Evolutionary conservation across 64 coral and sea anemone genomes (phyloP).

Genomic region (Acropora tenuis): DNA sequence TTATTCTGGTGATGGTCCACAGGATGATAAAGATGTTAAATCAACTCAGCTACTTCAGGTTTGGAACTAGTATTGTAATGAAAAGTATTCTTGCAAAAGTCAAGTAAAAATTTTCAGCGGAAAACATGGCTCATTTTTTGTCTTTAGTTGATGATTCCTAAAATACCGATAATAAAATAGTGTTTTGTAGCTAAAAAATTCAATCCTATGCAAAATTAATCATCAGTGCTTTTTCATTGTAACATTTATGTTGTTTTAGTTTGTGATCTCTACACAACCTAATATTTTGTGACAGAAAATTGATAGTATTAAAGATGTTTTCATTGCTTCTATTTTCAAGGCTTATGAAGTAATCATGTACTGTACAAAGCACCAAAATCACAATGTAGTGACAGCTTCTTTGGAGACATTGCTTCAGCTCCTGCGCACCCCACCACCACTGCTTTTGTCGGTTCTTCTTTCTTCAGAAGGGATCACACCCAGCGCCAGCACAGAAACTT

Average conservation of each 20-base stretch:
- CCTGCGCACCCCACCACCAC: slow-evolving; percentile 79
- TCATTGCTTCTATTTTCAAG: slow-evolving; percentile 46
- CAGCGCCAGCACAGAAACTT: slow-evolving; percentile 44
- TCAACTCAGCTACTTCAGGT: slow-evolving; percentile 87
- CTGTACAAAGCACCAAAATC: slow-evolving; percentile 90
- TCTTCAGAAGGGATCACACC: slow-evolving; percentile 89
- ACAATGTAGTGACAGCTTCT: slow-evolving; percentile 89
- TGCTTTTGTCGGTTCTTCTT: slow-evolving; percentile 67
- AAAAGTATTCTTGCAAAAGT: too few species aligned
- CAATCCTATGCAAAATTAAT: too few species aligned
- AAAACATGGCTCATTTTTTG: too few species aligned
- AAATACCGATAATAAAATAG: too few species aligned
- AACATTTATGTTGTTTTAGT: too few species aligned
- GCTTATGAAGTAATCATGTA: slow-evolving; percentile 92
- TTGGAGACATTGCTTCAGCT: slow-evolving; percentile 84
- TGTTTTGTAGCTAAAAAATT: too few species aligned
- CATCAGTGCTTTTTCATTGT: too few species aligned
- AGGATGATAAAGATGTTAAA: neutral
- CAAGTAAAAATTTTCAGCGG: too few species aligned
- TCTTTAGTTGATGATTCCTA: too few species aligned
- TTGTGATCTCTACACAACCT: too few species aligned
- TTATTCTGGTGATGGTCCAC: slow-evolving; percentile 27
- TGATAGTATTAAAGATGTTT: too few species aligned
- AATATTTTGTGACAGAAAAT: too few species aligned
- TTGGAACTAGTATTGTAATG: neutral